Evolutionary conservation across 1,140 invertebrate genomes (phyloP).

Genomic region (Hylaeus anthracinus): DNA sequence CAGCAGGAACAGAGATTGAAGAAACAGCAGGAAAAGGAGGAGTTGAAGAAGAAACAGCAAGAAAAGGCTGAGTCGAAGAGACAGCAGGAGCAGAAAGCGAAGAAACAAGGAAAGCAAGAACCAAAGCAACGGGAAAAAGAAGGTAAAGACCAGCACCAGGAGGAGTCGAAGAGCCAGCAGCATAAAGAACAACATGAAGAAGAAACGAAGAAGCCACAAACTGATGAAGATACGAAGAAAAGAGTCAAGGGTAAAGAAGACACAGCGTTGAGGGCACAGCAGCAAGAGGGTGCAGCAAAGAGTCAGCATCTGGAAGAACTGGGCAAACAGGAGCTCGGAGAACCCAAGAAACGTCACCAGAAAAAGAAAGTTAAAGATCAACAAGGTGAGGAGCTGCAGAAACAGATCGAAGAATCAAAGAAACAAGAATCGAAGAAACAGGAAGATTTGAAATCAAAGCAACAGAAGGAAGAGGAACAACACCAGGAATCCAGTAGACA

Average conservation of each 20-base stretch:
- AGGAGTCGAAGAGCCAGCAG: constrained; percentile 10
- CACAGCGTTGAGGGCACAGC: neutral
- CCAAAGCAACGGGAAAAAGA: neutral
- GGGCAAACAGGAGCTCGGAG: no score
- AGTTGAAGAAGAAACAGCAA: neutral
- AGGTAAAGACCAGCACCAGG: neutral
- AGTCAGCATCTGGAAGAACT: constrained; percentile 7
- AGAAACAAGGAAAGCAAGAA: neutral
- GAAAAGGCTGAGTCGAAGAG: constrained; percentile 17
- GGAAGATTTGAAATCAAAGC: neutral
- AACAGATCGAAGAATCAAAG: no score
- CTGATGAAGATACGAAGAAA: neutral
- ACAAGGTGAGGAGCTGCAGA: no score
- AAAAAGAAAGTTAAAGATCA: no score
- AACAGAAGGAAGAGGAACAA: neutral
- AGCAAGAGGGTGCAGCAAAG: neutral
- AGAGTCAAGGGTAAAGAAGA: constrained; percentile 4
- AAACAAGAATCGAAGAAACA: neutral
- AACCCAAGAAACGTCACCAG: no score
- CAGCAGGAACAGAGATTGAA: neutral
- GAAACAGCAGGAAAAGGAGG: neutral
- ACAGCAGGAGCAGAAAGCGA: neutral
- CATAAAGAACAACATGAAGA: neutral
- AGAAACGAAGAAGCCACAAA: neutral
- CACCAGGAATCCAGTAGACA: neutral